Conservation (phyloP, 2,797 vertebrate genomes). For the Hyperoplus lanceolatus region DNA sequence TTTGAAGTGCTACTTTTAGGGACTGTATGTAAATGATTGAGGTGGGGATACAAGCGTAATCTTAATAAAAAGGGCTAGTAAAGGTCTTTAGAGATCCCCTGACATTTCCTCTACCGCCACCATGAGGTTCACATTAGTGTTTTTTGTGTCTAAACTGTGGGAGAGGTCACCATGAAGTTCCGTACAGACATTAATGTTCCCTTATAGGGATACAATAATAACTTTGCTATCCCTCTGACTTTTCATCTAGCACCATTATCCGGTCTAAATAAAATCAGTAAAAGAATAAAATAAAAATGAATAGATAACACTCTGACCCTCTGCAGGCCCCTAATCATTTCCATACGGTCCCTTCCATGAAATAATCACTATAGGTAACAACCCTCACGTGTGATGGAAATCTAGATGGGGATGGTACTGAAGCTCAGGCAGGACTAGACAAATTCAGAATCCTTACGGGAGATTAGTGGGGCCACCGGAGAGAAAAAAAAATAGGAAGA, state of each 20-base stretch:
- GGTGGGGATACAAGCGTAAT: not conserved
- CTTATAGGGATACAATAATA: not conserved
- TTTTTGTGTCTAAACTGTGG: too few species aligned
- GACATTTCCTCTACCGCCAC: too few species aligned
- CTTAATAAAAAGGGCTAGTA: not conserved
- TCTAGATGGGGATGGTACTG: constrained; percentile 67
- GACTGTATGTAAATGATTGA: not conserved
- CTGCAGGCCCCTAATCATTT: not conserved
- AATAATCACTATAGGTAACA: constrained; percentile 15
- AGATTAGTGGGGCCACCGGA: too few species aligned
- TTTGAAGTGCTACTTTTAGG: constrained; percentile 1
- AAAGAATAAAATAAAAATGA: too few species aligned
- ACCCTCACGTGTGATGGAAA: constrained; percentile 67
- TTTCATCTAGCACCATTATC: not conserved
- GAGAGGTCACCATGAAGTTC: too few species aligned
- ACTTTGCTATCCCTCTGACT: not conserved
- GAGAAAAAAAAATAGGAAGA: too few species aligned
- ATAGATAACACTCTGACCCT: too few species aligned
- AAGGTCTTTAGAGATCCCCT: not conserved
- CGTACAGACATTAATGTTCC: not conserved
- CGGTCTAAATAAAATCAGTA: not conserved
- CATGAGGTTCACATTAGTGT: too few species aligned
- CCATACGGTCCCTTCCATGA: not conserved
- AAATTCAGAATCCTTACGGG: constrained; percentile 47
- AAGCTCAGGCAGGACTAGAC: constrained; percentile 67